Conservation (phyloP, 2,113 vertebrate genomes). For the Dermatemys mawii region DNA sequence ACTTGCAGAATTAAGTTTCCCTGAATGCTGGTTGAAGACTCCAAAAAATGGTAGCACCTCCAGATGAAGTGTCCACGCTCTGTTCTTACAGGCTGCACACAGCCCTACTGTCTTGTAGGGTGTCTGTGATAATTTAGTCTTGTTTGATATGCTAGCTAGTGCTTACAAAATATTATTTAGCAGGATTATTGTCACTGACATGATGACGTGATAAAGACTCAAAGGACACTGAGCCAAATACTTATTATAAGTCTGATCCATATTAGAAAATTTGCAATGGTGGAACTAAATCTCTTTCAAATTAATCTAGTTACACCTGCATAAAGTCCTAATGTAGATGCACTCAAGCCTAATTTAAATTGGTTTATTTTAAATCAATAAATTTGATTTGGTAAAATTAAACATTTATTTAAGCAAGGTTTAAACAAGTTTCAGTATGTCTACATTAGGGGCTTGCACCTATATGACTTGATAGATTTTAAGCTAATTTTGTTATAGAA, state of each 20-base stretch:
- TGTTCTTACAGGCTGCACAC: background rate
- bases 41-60: too few relatives aligned
- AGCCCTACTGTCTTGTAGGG: background rate
- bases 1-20: background rate
- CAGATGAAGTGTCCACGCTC: background rate
- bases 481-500: too few relatives aligned
- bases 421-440: too few relatives aligned
- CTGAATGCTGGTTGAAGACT: fast-evolving
- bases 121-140: background rate
- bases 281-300: background rate
- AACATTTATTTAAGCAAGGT: too few relatives aligned
- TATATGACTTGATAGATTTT: too few relatives aligned
- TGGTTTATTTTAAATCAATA: too few relatives aligned
- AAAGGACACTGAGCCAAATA: background rate
- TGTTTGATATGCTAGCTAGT: background rate
- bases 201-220: background rate
- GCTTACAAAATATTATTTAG: background rate
- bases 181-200: background rate
- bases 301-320: background rate
- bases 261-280: background rate
- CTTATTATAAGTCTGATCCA: background rate
- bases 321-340: too few relatives aligned
- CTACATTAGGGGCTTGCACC: too few relatives aligned
- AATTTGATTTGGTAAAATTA: too few relatives aligned
- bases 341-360: too few relatives aligned